These are phyloP conservation scores for Syngnathoides biaculeatus DNA, from an alignment of 2,113 vertebrate genomes.

Conservation along the genomic window DNA sequence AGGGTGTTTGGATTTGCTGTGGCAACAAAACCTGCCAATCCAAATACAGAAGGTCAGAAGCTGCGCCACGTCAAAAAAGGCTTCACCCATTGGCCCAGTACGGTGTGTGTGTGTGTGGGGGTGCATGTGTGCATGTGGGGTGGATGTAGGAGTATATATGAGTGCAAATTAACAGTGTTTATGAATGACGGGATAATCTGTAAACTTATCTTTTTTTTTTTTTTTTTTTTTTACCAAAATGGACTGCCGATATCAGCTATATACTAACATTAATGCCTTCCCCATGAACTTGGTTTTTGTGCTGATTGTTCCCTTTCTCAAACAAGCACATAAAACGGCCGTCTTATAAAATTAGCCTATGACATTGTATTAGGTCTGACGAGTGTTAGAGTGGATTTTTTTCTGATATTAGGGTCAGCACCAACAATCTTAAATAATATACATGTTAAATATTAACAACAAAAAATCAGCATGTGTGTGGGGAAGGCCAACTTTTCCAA, in stretches of 20 bases:
- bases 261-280: conserved; percentile 63
- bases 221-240: conserved; percentile 50
- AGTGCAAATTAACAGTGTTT: conserved; percentile 54
- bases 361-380: too few species aligned
- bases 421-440: too few species aligned
- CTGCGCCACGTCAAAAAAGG: conserved; percentile 44
- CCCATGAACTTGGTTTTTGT: conserved; percentile 8
- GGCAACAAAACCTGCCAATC: conserved; percentile 89
- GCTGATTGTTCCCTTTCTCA: too few species aligned
- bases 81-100: conserved; percentile 31
- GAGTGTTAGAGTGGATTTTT: too few species aligned
- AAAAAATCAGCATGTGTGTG: too few species aligned
- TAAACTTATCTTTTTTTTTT: too few species aligned
- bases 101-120: conserved; percentile 8
- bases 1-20: conserved; percentile 90
- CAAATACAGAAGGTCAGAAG: conserved; percentile 58
- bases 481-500: too few species aligned
- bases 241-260: conserved; percentile 24
- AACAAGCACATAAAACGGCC: too few species aligned
- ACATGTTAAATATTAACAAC: too few species aligned
- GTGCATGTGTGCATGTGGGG: conserved; percentile 1
- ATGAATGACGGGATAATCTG: conserved; percentile 60
- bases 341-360: too few species aligned
- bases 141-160: conserved; percentile 12
- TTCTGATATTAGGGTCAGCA: too few species aligned